Evolutionary conservation across 2,113 vertebrate genomes (phyloP).

Genomic region (Danionella cerebrum): DNA sequence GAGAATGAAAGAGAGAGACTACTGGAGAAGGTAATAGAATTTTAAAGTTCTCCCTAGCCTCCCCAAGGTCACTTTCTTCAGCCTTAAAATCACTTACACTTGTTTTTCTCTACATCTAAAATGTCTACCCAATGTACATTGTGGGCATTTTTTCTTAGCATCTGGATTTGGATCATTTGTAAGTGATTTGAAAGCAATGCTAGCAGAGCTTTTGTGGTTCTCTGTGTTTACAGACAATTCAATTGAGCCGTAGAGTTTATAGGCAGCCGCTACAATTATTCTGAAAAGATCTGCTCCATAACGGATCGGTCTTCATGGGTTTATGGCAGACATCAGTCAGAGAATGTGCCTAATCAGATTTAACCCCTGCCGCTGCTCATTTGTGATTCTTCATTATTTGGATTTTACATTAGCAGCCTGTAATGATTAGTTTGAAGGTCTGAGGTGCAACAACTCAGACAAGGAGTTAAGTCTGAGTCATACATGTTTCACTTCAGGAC

Average conservation of each 20-base stretch:
- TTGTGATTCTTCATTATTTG: slow-evolving; percentile 30
- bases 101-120: slow-evolving; percentile 32
- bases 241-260: slow-evolving; percentile 41
- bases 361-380: slow-evolving; percentile 17
- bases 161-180: slow-evolving; percentile 47
- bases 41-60: slow-evolving; percentile 51
- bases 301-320: slow-evolving; percentile 43
- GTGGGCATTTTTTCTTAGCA: slow-evolving; percentile 38
- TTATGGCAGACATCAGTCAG: slow-evolving; percentile 39
- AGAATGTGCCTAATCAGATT: slow-evolving; percentile 29
- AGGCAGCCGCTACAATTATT: slow-evolving; percentile 32
- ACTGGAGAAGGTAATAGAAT: slow-evolving; percentile 55
- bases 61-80: slow-evolving; percentile 59
- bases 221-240: slow-evolving; percentile 41
- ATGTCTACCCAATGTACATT: slow-evolving; percentile 34
- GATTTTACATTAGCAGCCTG: slow-evolving; percentile 16
- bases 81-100: slow-evolving; percentile 41
- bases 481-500: no score
- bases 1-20: slow-evolving; percentile 40
- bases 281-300: slow-evolving; percentile 48
- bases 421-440: slow-evolving; percentile 27
- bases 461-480: slow-evolving; percentile 13
- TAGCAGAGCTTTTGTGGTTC: slow-evolving; percentile 40
- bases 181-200: slow-evolving; percentile 38
- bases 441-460: slow-evolving; percentile 17